phyloP scores from a whole-genome alignment of 2,888 invertebrate genomes.

The Melitaea athalia region DNA sequence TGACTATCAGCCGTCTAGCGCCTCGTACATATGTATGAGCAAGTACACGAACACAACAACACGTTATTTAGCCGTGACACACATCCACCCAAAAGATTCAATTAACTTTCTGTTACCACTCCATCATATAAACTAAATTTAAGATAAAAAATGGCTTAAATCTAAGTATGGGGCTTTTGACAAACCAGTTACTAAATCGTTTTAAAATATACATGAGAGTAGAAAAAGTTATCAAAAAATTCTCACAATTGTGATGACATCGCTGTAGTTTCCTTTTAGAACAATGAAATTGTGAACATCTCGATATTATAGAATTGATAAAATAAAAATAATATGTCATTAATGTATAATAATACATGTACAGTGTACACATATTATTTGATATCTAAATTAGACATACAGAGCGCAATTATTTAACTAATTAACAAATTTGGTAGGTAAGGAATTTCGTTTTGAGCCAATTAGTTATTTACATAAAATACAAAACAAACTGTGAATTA shows the following conservation, averaged over 20 bases:
- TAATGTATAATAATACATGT: background rate
- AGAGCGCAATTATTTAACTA: too few species aligned
- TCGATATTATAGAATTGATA: slow-evolving; percentile 52
- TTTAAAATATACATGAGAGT: slow-evolving; percentile 41
- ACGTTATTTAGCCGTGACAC: slow-evolving; percentile 71
- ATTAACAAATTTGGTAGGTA: background rate
- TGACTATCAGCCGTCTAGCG: slow-evolving; percentile 57
- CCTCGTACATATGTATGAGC: slow-evolving; percentile 75
- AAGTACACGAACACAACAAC: slow-evolving; percentile 60
- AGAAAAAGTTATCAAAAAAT: slow-evolving; percentile 24
- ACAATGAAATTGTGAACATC: slow-evolving; percentile 56
- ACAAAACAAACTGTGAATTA: too few species aligned
- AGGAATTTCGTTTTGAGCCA: background rate
- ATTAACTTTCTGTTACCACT: slow-evolving; percentile 47
- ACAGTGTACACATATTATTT: too few species aligned
- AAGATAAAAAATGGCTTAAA: background rate
- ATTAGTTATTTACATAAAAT: background rate
- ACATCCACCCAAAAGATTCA: slow-evolving; percentile 59
- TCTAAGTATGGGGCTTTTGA: background rate
- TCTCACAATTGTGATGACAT: slow-evolving; percentile 56
- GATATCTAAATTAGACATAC: too few species aligned
- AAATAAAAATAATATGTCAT: background rate
- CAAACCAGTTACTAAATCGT: background rate
- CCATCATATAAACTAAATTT: slow-evolving; percentile 20
- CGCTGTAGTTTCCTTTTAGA: slow-evolving; percentile 53